phyloP scores from a whole-genome alignment of 2,797 vertebrate species.

The Smutsia gigantea region DNA sequence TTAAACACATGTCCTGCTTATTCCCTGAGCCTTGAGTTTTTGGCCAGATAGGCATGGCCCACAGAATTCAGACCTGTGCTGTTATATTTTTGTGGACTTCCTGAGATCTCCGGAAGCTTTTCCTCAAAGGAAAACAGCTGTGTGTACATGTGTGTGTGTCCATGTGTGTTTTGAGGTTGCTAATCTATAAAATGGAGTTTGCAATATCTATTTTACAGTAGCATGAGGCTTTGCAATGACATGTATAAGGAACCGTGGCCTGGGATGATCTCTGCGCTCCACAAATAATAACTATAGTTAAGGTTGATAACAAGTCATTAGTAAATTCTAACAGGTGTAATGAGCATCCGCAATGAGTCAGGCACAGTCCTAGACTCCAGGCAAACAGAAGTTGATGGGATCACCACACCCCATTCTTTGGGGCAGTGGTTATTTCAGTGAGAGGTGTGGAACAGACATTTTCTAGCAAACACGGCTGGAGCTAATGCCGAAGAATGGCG shows the following conservation, averaged over 20 bases:
- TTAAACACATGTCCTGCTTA: slow-evolving; percentile 65
- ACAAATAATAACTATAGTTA: background rate
- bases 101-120: slow-evolving; percentile 6
- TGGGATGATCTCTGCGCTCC: too few species aligned
- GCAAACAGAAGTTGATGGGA: background rate
- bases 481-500: background rate
- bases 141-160: accelerated
- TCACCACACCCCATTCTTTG: accelerated
- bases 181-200: background rate
- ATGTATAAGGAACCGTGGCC: background rate
- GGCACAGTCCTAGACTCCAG: too few species aligned
- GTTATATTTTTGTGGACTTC: slow-evolving; percentile 63
- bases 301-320: background rate
- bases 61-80: slow-evolving; percentile 69
- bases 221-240: background rate
- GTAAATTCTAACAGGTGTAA: accelerated
- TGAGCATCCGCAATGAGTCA: background rate
- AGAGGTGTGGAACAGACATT: accelerated
- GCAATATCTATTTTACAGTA: background rate
- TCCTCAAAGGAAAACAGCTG: background rate
- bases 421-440: too few species aligned
- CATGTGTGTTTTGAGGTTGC: background rate
- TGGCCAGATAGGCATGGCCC: slow-evolving; percentile 8
- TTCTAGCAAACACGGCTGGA: background rate
- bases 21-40: slow-evolving; percentile 51